phyloP scores from a whole-genome alignment of 1,140 invertebrate species.

The Steinernema khuongi region DNA sequence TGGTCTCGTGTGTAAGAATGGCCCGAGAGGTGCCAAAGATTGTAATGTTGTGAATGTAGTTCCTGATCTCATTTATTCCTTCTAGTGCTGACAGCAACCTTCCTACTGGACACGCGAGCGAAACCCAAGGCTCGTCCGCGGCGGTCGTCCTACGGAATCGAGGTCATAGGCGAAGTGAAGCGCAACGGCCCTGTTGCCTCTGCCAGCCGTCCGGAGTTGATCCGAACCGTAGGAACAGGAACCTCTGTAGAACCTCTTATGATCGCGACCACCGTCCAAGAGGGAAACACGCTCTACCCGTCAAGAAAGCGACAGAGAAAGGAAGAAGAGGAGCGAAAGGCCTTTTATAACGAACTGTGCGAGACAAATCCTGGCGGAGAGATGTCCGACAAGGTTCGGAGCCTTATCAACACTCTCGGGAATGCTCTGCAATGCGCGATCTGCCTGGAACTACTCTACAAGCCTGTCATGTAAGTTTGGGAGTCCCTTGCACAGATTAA shows the following conservation, averaged over 20 bases:
- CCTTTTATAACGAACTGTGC: background rate
- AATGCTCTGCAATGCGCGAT: background rate
- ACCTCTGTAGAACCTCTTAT: background rate
- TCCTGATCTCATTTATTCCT: too few species aligned
- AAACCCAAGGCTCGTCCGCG: too few species aligned
- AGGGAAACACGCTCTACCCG: background rate
- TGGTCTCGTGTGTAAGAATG: too few species aligned
- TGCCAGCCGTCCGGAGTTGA: background rate
- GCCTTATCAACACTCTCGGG: background rate
- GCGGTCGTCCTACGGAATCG: background rate
- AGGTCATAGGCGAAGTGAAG: background rate
- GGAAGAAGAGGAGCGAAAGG: background rate
- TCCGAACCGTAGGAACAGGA: background rate
- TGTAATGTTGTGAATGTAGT: too few species aligned
- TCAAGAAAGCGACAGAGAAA: background rate
- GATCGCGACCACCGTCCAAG: background rate
- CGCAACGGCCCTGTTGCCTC: too few species aligned
- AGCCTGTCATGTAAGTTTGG: background rate
- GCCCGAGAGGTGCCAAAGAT: too few species aligned
- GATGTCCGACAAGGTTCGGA: background rate
- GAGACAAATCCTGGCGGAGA: background rate
- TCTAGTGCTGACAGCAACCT: too few species aligned
- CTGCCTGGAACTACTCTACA: conserved; percentile 5
- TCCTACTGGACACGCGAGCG: background rate
- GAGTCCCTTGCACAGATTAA: background rate